These are phyloP conservation scores for Nudaria mundana DNA, from an alignment of 2,888 invertebrate genomes.

Conservation along the genomic window DNA sequence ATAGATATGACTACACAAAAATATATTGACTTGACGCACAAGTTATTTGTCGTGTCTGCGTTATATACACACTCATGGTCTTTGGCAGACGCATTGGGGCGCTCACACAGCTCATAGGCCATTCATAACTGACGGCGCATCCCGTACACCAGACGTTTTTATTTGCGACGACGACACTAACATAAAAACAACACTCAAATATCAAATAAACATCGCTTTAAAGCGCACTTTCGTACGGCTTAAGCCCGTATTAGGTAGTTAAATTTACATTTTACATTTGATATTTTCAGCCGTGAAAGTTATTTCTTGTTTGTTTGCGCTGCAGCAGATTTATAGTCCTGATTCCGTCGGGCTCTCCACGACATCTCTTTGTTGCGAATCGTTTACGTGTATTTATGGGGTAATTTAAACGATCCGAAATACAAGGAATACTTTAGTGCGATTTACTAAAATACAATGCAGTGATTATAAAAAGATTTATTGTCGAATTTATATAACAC, in stretches of 20 bases:
- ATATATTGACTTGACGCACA: too few species aligned
- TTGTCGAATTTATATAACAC: constrained; percentile 20
- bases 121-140: constrained; percentile 65
- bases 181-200: constrained; percentile 76
- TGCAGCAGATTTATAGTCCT: constrained; percentile 61
- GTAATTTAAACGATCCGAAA: constrained; percentile 65
- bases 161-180: constrained; percentile 66
- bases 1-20: too few species aligned
- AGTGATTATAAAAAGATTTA: constrained; percentile 46
- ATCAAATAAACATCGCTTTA: constrained; percentile 71
- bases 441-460: constrained; percentile 51
- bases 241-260: constrained; percentile 75
- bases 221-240: constrained; percentile 60
- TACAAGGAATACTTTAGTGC: constrained; percentile 58
- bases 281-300: constrained; percentile 76
- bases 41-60: constrained; percentile 42
- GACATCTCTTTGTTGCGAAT: constrained; percentile 65
- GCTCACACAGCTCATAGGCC: constrained; percentile 69
- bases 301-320: constrained; percentile 60
- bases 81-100: constrained; percentile 44
- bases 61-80: constrained; percentile 31
- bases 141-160: constrained; percentile 70
- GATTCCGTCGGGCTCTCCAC: constrained; percentile 46
- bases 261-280: constrained; percentile 79
- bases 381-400: constrained; percentile 71